Base-by-base conservation (phyloP, 2,888 invertebrate species). In the Meandrusa payeni region DNA sequence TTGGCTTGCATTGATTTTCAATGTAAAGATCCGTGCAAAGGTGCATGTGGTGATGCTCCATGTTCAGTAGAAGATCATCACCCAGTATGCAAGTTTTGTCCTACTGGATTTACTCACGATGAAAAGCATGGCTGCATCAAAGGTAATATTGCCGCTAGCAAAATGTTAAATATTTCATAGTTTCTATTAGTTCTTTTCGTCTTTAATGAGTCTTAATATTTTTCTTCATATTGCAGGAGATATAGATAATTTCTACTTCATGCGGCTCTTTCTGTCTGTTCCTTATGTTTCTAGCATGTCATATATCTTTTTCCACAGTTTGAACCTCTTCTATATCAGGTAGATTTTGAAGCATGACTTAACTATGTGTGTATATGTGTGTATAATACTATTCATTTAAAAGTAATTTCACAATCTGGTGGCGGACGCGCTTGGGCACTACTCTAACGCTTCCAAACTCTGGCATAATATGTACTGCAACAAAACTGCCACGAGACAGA, bases 41-140 rank as follows among this genome's bases (percentile, higher is more conserved):
- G 93, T 72, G 93, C 94, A 70, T 94, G 93, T 81, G 96, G 96
- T 87, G 94, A 94, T 66, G 93, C 95, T 60, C 96, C 97, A 67
- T 97, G 97, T 90, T 94, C 93, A 88, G 96, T 96, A 67, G 95
- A 96, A 91, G 95, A 96, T 86, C 97, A 97, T 90, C 95, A 94
- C 89, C 94, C 97, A 64, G 93, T 95, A 85, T 97, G 97, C 94
- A 95, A 96, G 93, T 96, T 95, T 92, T 97, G 97, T 91, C 96
- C 97, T 75, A 91, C 92, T 86, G 97, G 96, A 90, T 97, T 94
- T 91, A 93, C 93, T 89, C 93, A 95, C 85, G 96, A 97, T 89
- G 92, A 94, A 77, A 93, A 93, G 91, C 94, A 94, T 90, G 96
- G 96, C 94, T 97, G 97, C 91, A 93, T 95, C 89, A 95, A 96